phyloP scores from a whole-genome alignment of 2,113 vertebrate species.

The Malurus cyaneus region DNA sequence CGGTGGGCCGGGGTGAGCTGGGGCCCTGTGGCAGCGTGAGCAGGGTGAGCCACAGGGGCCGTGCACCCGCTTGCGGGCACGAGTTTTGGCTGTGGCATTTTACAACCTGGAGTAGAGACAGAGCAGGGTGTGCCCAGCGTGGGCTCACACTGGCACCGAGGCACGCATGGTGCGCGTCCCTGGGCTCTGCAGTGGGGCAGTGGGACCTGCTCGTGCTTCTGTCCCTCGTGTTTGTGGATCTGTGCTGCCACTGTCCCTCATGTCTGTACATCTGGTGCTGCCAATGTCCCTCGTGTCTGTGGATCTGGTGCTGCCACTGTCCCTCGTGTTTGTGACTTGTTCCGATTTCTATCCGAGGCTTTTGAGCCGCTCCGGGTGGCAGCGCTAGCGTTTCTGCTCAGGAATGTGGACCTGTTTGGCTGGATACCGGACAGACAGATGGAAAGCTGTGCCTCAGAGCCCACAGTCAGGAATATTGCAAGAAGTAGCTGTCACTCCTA shows the following conservation, averaged over 20 bases:
- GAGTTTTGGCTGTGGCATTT: not conserved
- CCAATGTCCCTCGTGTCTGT: not conserved
- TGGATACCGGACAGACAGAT: conserved; percentile 6
- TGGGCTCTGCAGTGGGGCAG: accelerated
- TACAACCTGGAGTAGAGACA: not conserved
- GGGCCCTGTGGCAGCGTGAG: not conserved
- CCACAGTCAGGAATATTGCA: not conserved
- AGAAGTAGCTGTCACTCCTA: conserved; percentile 20
- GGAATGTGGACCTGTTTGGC: conserved; percentile 50
- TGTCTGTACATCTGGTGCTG: not conserved
- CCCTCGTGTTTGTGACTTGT: not conserved
- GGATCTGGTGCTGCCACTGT: not conserved
- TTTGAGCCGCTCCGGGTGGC: not conserved
- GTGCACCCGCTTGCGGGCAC: not conserved
- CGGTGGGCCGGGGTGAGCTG: accelerated
- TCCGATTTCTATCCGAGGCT: not conserved
- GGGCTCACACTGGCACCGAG: not conserved
- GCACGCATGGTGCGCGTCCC: accelerated
- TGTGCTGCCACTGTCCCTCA: accelerated
- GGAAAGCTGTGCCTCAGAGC: conserved; percentile 38
- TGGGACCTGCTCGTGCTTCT: accelerated
- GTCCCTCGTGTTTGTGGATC: not conserved
- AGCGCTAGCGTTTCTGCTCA: not conserved
- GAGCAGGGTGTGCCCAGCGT: not conserved
- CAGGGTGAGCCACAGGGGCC: not conserved